phyloP scores from a whole-genome alignment of 37 sponge, comb jelly and placozoan genomes.

The Halichondria panicea region DNA sequence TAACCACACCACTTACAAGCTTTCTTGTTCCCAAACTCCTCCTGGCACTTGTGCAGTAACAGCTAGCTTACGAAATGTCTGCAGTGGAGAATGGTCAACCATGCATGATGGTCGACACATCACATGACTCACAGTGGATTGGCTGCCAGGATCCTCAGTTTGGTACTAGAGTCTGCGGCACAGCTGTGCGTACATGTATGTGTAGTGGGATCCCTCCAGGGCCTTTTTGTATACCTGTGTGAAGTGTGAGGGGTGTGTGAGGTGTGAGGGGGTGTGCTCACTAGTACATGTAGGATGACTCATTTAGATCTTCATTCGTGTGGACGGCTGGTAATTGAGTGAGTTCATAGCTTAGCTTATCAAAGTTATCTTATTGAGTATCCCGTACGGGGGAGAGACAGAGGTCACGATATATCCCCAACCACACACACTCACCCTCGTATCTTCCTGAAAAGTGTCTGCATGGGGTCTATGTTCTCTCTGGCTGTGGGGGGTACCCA shows the following conservation, averaged over 20 bases:
- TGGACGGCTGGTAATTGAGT: neutral
- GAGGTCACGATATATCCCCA: neutral
- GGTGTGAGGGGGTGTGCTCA: neutral
- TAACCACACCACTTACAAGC: constrained; percentile 19
- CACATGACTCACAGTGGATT: constrained; percentile 36
- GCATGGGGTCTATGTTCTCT: constrained; percentile 28
- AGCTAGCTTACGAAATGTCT: constrained; percentile 77
- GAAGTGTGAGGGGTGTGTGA: neutral
- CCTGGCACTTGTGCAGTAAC: constrained; percentile 74
- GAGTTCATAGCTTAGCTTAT: constrained; percentile 45
- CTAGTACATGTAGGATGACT: too few relatives aligned
- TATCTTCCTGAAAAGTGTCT: constrained; percentile 55
- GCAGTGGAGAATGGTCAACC: too few relatives aligned
- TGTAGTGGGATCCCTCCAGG: constrained; percentile 67
- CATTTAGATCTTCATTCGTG: constrained; percentile 44
- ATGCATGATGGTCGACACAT: too few relatives aligned
- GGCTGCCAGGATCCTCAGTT: constrained; percentile 39
- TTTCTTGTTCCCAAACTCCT: constrained; percentile 74
- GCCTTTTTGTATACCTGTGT: constrained; percentile 86
- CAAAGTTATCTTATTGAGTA: constrained; percentile 88
- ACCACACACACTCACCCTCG: constrained; percentile 54
- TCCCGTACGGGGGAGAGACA: constrained; percentile 12
- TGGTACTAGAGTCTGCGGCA: constrained; percentile 58
- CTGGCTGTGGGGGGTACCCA: constrained; percentile 68
- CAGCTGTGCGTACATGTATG: constrained; percentile 80